These are phyloP conservation scores for Poecilobothrus nobilitatus DNA, from an alignment of 2,888 invertebrate genomes.

Conservation along the genomic window DNA sequence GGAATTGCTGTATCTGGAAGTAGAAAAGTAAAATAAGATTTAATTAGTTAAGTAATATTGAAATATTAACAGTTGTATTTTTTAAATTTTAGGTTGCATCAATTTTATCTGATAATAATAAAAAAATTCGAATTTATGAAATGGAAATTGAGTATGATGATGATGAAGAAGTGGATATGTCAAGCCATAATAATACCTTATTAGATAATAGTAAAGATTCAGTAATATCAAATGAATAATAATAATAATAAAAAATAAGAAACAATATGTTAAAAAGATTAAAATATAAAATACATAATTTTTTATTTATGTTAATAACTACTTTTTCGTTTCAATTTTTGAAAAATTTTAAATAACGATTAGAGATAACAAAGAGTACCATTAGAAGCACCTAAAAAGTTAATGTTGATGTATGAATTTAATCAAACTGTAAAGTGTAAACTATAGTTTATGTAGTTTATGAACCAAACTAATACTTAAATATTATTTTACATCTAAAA, in stretches of 20 bases:
- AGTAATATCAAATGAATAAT: constrained; percentile 25
- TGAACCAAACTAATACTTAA: no score
- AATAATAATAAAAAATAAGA: constrained; percentile 7
- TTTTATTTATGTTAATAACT: no score
- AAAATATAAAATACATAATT: no score
- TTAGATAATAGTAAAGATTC: constrained; percentile 41
- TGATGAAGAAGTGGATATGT: constrained; percentile 64
- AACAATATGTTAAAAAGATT: neutral
- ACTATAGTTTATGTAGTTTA: no score
- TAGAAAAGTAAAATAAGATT: constrained; percentile 36
- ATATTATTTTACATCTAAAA: no score
- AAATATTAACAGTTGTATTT: constrained; percentile 17
- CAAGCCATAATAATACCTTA: constrained; percentile 33
- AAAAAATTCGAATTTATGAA: constrained; percentile 78
- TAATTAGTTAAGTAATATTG: no score
- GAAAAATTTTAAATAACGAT: no score
- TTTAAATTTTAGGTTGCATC: constrained; percentile 61
- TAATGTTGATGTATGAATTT: no score
- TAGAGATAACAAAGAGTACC: no score
- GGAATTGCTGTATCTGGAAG: constrained; percentile 77
- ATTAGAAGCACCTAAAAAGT: no score
- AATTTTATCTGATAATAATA: constrained; percentile 66
- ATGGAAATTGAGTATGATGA: constrained; percentile 91
- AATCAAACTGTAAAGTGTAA: no score
- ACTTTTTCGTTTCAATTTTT: no score